A percentile compares a stretch with the other conserved stretches of the same genome.
Evolutionary conservation across 2,888 invertebrate genomes (phyloP).

Genomic region (Agrotis ipsilon): DNA sequence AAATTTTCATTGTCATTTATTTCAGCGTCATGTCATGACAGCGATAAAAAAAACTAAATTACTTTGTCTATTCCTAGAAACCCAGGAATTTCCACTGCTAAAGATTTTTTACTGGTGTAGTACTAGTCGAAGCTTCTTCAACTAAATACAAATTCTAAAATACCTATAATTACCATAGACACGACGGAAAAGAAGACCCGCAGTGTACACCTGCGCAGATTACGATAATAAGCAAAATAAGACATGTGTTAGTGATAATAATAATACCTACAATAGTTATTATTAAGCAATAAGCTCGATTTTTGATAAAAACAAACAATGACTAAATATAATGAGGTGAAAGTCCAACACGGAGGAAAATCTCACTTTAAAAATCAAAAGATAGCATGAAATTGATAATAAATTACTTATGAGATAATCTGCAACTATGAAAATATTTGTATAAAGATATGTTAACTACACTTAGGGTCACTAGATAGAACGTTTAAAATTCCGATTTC

Average conservation of each 20-base stretch:
- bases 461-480: no score
- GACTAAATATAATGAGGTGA: no score
- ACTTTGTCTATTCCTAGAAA: no score
- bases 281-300: background rate
- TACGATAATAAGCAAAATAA: no score
- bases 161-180: background rate
- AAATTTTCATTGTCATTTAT: no score
- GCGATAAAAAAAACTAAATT: no score
- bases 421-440: conserved; percentile 45
- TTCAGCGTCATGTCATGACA: no score
- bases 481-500: no score
- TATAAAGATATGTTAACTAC: conserved; percentile 3
- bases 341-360: conserved; percentile 5
- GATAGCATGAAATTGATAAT: conserved; percentile 11
- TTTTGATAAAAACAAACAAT: conserved; percentile 2
- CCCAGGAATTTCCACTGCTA: background rate
- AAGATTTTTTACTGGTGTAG: background rate
- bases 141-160: background rate
- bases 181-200: background rate
- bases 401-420: conserved; percentile 8
- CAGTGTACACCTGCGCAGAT: background rate
- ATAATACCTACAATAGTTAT: background rate
- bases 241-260: no score
- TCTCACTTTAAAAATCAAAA: background rate
- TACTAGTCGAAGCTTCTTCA: background rate